Conservation (phyloP, 2,113 vertebrate genomes). For the Colinus virginianus region DNA sequence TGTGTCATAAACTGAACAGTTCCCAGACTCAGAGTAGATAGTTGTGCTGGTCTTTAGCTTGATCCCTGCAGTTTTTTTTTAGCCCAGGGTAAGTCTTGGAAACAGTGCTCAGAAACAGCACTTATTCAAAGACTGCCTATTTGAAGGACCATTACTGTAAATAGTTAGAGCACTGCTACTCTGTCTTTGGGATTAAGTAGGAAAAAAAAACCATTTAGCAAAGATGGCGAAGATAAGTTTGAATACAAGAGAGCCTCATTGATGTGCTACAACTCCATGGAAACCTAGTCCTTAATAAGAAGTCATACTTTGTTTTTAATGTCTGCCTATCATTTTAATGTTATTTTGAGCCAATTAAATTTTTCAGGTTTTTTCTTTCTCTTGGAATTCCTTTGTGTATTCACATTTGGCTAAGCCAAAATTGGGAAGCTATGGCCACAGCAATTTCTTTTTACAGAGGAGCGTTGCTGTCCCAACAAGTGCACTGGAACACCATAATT, state of each 20-base stretch:
- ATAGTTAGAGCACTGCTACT: no score
- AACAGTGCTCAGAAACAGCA: no score
- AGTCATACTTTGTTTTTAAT: neutral
- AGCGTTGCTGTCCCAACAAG: rapidly evolving
- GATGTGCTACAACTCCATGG: neutral
- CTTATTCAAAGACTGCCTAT: no score
- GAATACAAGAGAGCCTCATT: neutral
- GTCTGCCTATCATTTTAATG: neutral
- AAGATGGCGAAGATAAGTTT: neutral
- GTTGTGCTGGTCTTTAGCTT: no score
- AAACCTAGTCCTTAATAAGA: neutral
- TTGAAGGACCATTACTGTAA: no score
- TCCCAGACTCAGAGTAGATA: no score
- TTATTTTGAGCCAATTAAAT: rapidly evolving
- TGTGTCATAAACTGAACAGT: no score
- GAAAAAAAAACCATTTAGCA: no score
- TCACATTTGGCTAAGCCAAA: neutral
- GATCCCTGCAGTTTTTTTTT: no score
- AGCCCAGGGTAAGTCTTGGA: no score
- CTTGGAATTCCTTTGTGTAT: neutral
- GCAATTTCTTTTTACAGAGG: neutral
- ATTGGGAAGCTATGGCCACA: neutral
- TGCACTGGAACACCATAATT: neutral
- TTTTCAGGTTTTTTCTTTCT: neutral
- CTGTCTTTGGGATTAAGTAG: no score